Evolutionary conservation across 2,888 invertebrate species (phyloP).

Genomic region (Macroteleia sp.): DNA sequence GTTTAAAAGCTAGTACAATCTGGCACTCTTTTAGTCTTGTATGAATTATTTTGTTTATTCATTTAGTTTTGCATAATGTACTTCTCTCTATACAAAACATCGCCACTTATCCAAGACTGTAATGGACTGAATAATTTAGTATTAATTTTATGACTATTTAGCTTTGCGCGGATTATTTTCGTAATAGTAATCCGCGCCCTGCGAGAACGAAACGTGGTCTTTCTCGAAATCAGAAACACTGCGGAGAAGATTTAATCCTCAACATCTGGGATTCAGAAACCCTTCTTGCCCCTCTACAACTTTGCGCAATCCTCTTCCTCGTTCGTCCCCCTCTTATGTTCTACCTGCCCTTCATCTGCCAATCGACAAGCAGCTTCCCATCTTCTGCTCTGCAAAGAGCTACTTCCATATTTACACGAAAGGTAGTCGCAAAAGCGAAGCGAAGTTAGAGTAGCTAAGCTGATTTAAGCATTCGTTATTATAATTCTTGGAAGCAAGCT

Average conservation of each 20-base stretch:
- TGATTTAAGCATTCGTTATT: slow-evolving; percentile 83
- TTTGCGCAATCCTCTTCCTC: slow-evolving; percentile 62
- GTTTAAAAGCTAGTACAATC: no score
- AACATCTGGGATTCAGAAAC: slow-evolving; percentile 82
- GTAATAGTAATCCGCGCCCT: slow-evolving; percentile 73
- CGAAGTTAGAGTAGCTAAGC: slow-evolving; percentile 82
- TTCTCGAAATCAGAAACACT: slow-evolving; percentile 77
- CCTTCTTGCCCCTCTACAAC: slow-evolving; percentile 68
- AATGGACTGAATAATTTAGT: slow-evolving; percentile 72
- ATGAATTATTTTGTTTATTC: no score
- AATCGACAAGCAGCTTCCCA: slow-evolving; percentile 62
- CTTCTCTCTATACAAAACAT: no score
- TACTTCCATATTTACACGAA: slow-evolving; percentile 82
- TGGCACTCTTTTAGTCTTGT: no score
- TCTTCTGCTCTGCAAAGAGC: slow-evolving; percentile 71
- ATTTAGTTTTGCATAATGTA: no score
- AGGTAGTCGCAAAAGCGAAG: slow-evolving; percentile 80
- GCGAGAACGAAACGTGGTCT: slow-evolving; percentile 59
- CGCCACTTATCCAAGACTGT: slow-evolving; percentile 14
- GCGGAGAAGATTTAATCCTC: slow-evolving; percentile 78
- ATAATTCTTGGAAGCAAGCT: slow-evolving; percentile 80
- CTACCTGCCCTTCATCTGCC: slow-evolving; percentile 59
- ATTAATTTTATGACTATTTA: slow-evolving; percentile 69
- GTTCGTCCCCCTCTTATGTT: slow-evolving; percentile 46
- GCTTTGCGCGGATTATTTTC: slow-evolving; percentile 70